Evolutionary conservation across 2,888 invertebrate species (phyloP), one percentile per base, ranked within the genome.

Genomic region (Anthrax anthrax): DNA sequence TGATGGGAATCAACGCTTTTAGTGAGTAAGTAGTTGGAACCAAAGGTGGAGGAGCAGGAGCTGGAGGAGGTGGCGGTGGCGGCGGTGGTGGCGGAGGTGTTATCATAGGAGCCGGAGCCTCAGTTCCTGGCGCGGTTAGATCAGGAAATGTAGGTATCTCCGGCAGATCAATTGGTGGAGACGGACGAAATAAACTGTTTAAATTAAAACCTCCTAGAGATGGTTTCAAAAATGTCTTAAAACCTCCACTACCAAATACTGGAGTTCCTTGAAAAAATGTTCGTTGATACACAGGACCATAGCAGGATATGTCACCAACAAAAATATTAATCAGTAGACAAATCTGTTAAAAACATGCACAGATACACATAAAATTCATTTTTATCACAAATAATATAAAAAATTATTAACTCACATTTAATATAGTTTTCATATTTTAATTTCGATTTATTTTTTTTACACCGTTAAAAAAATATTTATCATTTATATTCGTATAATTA

Each of bases 1-100:
- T 39, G 2, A 45, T 45, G 16, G 45, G 45, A 45, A 45, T 19
- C 12, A 40, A 40, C 19, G 45, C 45, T 6, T 39, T 39, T 19
- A 45, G 17, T 8, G 16, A 18, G 18, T 17, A 16, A 4, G 37
- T 17, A 2, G 37, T 14, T 1, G 37, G 37, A 10, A 37, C 37
- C 8, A 18, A 8, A 5, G 37, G 17, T 17, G 37, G 37, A 4
- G 18, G 17, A 13, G 37, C 17, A 10, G 37, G 37, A 13, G 37
- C 13, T 1, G 9, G 13, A 5, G 40, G 34, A 3, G 34, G 40
- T 27, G 45, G n/a, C 13, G 45, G 40, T 14, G 42, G 42, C 17
- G 34, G 17, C 9, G 42, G 18, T 16, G 42, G 34, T 14, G 41
- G 29, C 12, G 29, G 10, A 9, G 29, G 29, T 32, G 23, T 8